Conservation (phyloP, 2,113 vertebrate genomes). For the Diphyllodes magnificus region DNA sequence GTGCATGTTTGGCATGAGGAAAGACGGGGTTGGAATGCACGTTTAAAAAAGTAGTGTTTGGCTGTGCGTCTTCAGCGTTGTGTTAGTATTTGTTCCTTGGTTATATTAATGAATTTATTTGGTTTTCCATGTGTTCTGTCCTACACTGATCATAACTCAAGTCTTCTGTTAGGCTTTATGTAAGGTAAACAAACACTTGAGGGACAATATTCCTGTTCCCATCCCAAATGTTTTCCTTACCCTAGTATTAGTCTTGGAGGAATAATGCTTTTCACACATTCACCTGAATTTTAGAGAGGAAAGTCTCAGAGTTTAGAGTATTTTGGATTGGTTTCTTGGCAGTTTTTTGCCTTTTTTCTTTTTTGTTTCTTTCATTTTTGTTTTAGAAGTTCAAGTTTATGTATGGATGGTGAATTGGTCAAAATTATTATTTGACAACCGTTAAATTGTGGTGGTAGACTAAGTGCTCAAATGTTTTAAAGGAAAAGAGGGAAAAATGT, state of each 20-base stretch:
- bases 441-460: neutral
- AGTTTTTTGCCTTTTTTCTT: neutral
- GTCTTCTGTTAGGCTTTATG: neutral
- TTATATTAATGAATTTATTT: neutral
- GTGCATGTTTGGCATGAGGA: rapidly evolving
- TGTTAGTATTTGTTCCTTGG: neutral
- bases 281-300: neutral
- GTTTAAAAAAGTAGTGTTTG: neutral
- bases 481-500: neutral
- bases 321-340: neutral
- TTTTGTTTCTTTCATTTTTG: neutral
- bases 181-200: neutral
- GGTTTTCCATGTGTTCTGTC: neutral
- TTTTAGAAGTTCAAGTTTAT: neutral
- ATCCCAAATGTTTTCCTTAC: neutral
- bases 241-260: neutral
- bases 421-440: neutral
- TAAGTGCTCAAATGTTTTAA: neutral
- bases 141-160: neutral
- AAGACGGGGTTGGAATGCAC: neutral
- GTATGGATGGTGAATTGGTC: neutral
- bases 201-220: neutral
- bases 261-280: neutral
- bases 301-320: neutral
- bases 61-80: rapidly evolving